Base-by-base conservation (phyloP, 2,888 invertebrate species). In the Eupithecia subfuscata region DNA sequence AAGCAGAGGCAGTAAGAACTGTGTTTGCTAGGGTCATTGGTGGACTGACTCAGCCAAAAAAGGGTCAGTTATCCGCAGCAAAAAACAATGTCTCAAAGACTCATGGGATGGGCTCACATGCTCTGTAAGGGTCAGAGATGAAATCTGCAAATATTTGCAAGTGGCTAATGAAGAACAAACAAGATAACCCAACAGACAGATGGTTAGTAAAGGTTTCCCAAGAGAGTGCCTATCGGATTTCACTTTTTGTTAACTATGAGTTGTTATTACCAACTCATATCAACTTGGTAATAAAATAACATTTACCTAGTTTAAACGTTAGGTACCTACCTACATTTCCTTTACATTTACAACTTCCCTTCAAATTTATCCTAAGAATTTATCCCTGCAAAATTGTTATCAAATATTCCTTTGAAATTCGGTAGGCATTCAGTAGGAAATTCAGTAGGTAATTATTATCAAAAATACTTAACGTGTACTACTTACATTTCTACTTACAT, bases 161-260 rank as follows among this genome's bases (percentile, higher is more conserved):
- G 67, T 25, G 25, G 45, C 52, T 73, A 75, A 75, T 73, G 45
- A 70, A 70, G 37, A 25, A 70, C 52, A 71, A 71, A 73, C 71
- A 69, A 52, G 22, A 64, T 64, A 48, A 30, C 25, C 22, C 34
- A 18, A 34, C 25, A 67, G 12, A 65, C 70, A 30, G 37, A 70
- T 60, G 70, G 69, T 68, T 72, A 16, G 56, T 48, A 70, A n/a
- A 70, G 34, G 64, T 34, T 73, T 74, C 71, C 69, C 74, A 9
- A 67, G 74, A 71, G 74, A 76, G 65, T 69, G 69, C 25, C 74
- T 68, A n/a, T 72, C 67, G 52, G 63, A 68, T 75, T 68, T 70
- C 60, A 60, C 68, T 68, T 64, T 63, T 14, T 18, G 63, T 8
- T 65, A 40, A 74, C 60, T 60, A 71, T 72, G 64, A 60, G 67